These are phyloP conservation scores for Pelobates fuscus DNA, from an alignment of 2,113 vertebrate species.

Conservation along the genomic window DNA sequence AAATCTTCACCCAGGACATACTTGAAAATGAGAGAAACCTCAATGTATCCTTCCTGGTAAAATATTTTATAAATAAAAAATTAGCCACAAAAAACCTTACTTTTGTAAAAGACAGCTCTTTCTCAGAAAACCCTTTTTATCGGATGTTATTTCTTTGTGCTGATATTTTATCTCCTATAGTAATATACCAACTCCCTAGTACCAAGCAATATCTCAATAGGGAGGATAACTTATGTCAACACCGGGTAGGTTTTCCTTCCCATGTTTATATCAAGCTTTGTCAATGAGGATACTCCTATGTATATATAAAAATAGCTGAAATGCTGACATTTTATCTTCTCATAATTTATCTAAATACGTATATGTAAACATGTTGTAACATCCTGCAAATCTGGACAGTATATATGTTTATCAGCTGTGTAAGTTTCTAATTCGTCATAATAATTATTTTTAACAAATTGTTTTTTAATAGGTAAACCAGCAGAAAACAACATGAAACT, in stretches of 20 bases:
- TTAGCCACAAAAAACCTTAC: neutral
- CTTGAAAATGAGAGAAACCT: too few relatives aligned
- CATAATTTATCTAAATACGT: neutral
- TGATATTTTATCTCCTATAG: neutral
- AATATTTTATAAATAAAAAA: too few relatives aligned
- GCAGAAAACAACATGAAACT: constrained; percentile 95
- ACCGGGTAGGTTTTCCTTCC: neutral
- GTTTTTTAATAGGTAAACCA: constrained; percentile 82
- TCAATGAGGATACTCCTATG: neutral
- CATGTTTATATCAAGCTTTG: neutral
- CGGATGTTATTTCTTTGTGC: neutral
- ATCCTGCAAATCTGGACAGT: neutral
- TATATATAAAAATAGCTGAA: neutral
- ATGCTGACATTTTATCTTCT: neutral
- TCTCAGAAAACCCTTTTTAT: neutral
- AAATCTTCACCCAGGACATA: too few relatives aligned
- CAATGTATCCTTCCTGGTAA: too few relatives aligned
- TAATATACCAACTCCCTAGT: neutral
- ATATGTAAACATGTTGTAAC: neutral
- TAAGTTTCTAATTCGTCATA: neutral
- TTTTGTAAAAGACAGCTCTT: neutral
- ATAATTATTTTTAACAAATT: constrained; percentile 51
- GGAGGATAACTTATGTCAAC: neutral
- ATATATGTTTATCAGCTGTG: neutral
- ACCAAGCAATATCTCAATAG: neutral